Evolutionary conservation across 2,113 vertebrate species (phyloP), one percentile per base, ranked within the genome.

Genomic region (Percina caprodes): DNA sequence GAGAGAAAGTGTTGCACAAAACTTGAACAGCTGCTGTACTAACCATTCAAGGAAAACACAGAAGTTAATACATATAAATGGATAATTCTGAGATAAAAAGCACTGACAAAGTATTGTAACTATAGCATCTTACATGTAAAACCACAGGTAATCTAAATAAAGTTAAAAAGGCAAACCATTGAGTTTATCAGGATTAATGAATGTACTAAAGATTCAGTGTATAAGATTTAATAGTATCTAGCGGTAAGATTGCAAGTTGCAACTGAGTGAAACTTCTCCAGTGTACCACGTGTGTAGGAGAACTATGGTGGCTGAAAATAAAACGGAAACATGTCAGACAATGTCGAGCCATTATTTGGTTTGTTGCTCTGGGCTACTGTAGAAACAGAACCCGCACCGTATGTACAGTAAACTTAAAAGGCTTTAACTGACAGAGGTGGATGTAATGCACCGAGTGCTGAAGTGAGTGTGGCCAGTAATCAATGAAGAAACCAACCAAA

Each of bases 401-500:
- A 42, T 42, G 39, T 42, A 30, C 30, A 30, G 30, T 30, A 42
- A 42, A 42, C 3, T 11, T 42, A 42, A 11, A 42, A 10, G 39
- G 10, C 39, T 42, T 58, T 4, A 56, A 33, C 14, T 35, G 63
- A 67, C 35, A 35, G 62, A 33, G 45, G 23, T 45, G 48, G 6
- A 23, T 23, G 65, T 15, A 39, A 60, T 48, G n/a, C 19, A 7
- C 15, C 18, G 4, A 55, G 42, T 15, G 26, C 21, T 74, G 30
- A 33, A 24, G 49, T 33, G 70, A 68, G 3, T 13, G 42, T 58
- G 61, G 18, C 52, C 69, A 59, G 33, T 74, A 62, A 77, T 77
- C 2, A 5, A 80, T 39, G 13, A 76, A 62, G 8, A 30, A 15
- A 5, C 8, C 19, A 15, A 5, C 8, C 19, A 35, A 79, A 76